Evolutionary conservation across 2,888 invertebrate species (phyloP), one percentile per base, ranked within the genome.

Genomic region (Meteorus cinctellus): DNA sequence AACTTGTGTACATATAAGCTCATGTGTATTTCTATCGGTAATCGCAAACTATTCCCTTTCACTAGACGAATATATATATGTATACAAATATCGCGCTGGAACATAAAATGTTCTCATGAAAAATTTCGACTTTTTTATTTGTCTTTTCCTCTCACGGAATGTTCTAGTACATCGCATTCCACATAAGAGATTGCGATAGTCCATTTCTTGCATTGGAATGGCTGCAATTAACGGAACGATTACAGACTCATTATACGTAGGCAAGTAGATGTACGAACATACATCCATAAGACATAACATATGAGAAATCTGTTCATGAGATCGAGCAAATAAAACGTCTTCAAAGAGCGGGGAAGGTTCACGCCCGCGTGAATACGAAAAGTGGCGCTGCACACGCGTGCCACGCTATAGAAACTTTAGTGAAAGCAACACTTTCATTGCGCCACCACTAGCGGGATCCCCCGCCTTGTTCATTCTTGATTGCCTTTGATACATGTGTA

Each of bases 351-450:
- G 19, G 19, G 74, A n/a, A 6, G 2, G 60, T 80, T 70, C 75
- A 80, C 78, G 80, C 70, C 74, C 76, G 78, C 63, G 24, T 79
- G 81, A 51, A 67, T 72, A 71, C 72, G 81, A 81, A 79, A 81
- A 77, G 79, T 81, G 77, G 73, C 48, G 29, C 60, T 24, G 27
- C 34, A 66, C 41, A 76, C 73, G 74, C 78, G 73, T 62, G 78
- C 59, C 41, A 60, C 71, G 77, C 8, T 55, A 55, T 82, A 83
- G 84, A 84, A 84, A 84, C 81, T 83, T 59, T 62, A 82, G 87
- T 84, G 88, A 87, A 87, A 87, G 88, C 85, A 81, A 82, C 83
- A 83, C 83, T 87, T 86, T 87, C 86, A 79, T 86, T 80, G 79
- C 74, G 19, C 16, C 16, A 31, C n/a, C 68, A 55, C 16, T 36